Evolutionary conservation across 2,888 invertebrate genomes (phyloP).

Genomic region (Pegoplata infirma): DNA sequence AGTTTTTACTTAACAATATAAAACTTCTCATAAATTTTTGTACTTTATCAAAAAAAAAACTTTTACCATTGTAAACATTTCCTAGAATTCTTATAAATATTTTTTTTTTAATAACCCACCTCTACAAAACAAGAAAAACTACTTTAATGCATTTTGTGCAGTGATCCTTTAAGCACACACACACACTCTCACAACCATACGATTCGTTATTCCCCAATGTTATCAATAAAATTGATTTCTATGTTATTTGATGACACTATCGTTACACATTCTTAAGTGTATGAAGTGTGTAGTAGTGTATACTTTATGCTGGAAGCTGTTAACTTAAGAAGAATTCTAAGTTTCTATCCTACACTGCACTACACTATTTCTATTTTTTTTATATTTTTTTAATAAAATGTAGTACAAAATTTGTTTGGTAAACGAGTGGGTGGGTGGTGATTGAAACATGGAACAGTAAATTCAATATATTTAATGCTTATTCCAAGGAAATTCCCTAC

Average conservation of each 20-base stretch:
- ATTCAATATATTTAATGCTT: background rate
- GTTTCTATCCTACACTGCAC: background rate
- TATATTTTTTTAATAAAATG: background rate
- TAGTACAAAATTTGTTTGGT: background rate
- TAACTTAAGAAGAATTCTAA: constrained; percentile 8
- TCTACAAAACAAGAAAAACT: too few species aligned
- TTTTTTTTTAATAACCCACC: too few species aligned
- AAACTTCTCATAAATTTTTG: too few species aligned
- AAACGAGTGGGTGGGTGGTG: background rate
- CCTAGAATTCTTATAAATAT: too few species aligned
- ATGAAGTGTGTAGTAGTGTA: too few species aligned
- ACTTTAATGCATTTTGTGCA: too few species aligned
- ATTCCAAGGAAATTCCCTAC: background rate
- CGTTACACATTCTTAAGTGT: constrained; percentile 38
- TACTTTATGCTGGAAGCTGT: constrained; percentile 9
- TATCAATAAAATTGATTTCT: constrained; percentile 53
- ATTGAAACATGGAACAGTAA: background rate
- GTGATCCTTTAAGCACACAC: too few species aligned
- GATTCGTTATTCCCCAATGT: constrained; percentile 10
- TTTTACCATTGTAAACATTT: too few species aligned
- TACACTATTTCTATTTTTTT: background rate
- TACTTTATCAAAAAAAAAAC: too few species aligned
- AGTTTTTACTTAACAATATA: too few species aligned
- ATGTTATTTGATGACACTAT: constrained; percentile 48
- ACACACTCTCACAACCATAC: too few species aligned